Base-by-base conservation (phyloP, 1,140 invertebrate genomes). In the Drosophila pandora region DNA sequence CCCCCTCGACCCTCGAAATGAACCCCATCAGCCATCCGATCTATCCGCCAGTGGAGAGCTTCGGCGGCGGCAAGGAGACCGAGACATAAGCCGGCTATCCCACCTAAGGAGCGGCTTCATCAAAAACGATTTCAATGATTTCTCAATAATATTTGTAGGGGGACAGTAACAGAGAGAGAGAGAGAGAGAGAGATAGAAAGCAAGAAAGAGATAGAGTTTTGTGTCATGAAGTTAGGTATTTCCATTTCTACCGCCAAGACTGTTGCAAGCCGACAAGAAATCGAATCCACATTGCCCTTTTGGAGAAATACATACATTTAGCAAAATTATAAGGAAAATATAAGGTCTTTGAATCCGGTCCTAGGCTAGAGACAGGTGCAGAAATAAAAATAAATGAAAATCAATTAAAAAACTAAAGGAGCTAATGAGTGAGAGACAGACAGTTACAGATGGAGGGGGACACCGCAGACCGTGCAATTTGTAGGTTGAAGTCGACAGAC, bases 1-100 rank as follows among this genome's bases (percentile, higher is more conserved):
- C 96, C 4, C 96, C 96, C 0, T 96, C 95, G 64, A 96, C 96
- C 4, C 91, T 97, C 43, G 96, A 97, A 92, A 96, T 97, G 95
- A 95, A 95, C 30, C 96, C 95, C 2, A 96, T 96, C 37, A 88
- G 78, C 60, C 83, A 79, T 60, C 76, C 83, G 45, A 57, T 91
- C 22, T 97, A 97, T 90, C 96, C 96, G 13, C 94, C 95, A 89
- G 95, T 95, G 68, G 94, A 95, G 76, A 95, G 95, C 89, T 95
- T 94, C 90, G 83, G 94, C 49, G 93, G 94, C 43, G 93, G 94
- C 73, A 96, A 96, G 92, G 96, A 96, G 91, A 96, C 95, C 34
- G 95, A 96, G 92, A 96, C 96, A 92, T 96, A 95, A 77, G 67
- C 37, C 54, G 41, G 30, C 21, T 9, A 37, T 22, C 39, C 21